Base-by-base conservation (phyloP, 2,888 invertebrate genomes). In the Cerastis leucographa region DNA sequence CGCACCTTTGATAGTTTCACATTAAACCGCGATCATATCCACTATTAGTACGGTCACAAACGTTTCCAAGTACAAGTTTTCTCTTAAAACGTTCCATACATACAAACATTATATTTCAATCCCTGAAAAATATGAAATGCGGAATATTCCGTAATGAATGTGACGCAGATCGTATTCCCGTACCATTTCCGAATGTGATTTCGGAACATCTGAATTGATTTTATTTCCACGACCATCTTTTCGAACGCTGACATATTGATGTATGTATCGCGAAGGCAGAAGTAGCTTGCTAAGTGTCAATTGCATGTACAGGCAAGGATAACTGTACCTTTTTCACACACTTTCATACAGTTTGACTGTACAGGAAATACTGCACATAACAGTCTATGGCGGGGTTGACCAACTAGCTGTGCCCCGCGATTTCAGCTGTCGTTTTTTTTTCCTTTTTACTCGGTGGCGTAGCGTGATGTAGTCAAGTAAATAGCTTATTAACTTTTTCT, bases 81-180 rank as follows among this genome's bases (percentile, higher is more conserved):
- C 12, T 61, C 19, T 40, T 40, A 25, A 25, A 54, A 42, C 9
- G 40, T 51, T 19, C 0, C n/a, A 69, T 29, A 65, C 46, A 59
- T 61, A 6, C 8, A 22, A 17, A 59, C 69, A 76, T 64, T n/a
- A 22, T 62, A 71, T 62, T 40, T 25, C 14, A 25, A 29, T 29
- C 14, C 29, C 19, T 49, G 61, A 74, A 65, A 75, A 83, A 76
- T 73, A 76, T 71, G 49, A 51, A 76, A 74, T 61, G 72, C n/a
- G 46, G 67, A 68, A 81, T 71, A 76, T 83, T 67, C 61, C 51
- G 17, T 83, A 81, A 83, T 83, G 85, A 80, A 72, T 46, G 62
- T 76, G 71, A 71, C 61, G 46, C 65, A 51, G 64, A 81, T 76
- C 54, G 46, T n/a, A 65, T 81, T 74, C 35, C 59, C 54, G 67